phyloP scores from a whole-genome alignment of 2,113 vertebrate species.

The Corydoras sp. region DNA sequence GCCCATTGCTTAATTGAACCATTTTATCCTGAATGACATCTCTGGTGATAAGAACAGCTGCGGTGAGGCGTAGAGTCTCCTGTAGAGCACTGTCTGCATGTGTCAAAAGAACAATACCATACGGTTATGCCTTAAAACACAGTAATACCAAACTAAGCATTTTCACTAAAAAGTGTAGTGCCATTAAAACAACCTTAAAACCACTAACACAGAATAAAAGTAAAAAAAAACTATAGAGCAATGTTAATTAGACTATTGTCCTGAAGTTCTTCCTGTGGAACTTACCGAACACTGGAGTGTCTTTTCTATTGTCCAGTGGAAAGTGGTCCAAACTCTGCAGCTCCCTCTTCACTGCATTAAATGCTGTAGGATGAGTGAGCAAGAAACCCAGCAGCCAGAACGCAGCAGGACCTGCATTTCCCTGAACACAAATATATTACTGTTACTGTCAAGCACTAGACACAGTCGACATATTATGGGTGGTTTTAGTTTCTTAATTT shows the following conservation, averaged over 20 bases:
- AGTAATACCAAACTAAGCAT: not conserved
- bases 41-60: constrained; percentile 78
- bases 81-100: constrained; percentile 73
- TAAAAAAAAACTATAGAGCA: not conserved
- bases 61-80: constrained; percentile 78
- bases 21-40: constrained; percentile 69
- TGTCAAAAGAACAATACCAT: not conserved
- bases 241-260: too few relatives aligned
- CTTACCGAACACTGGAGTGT: constrained; percentile 67
- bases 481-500: not conserved
- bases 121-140: not conserved
- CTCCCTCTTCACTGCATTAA: constrained; percentile 71
- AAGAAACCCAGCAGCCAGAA: constrained; percentile 85
- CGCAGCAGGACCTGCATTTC: constrained; percentile 73
- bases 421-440: constrained; percentile 48
- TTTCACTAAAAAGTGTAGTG: not conserved
- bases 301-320: constrained; percentile 46
- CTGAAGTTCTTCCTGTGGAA: not conserved
- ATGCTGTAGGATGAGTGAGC: constrained; percentile 73
- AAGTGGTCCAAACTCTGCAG: constrained; percentile 47
- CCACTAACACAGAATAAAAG: not conserved
- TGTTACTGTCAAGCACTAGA: not conserved
- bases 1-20: constrained; percentile 64
- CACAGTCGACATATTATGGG: not conserved
- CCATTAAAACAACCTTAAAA: not conserved